Evolutionary conservation across 2,797 vertebrate species (phyloP).

Genomic region (Lacerta agilis): DNA sequence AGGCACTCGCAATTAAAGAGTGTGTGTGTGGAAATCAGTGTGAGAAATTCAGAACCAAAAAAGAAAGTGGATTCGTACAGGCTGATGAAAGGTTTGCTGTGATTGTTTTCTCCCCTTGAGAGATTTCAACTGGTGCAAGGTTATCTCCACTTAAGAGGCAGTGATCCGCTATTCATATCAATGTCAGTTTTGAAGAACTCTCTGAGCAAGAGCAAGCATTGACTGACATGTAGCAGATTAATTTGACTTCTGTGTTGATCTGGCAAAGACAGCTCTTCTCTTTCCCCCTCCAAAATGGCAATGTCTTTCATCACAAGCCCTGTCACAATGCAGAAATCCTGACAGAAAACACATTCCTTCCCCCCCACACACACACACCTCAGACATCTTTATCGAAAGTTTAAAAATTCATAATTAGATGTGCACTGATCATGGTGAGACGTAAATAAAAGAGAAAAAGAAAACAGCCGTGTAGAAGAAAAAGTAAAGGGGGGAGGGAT

Average conservation of each 20-base stretch:
- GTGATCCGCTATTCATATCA: constrained; percentile 68
- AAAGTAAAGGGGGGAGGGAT: too few species aligned
- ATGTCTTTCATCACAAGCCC: background rate
- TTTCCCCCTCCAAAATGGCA: constrained; percentile 31
- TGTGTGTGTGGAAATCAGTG: background rate
- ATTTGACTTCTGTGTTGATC: constrained; percentile 46
- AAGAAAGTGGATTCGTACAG: background rate
- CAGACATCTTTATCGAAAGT: too few species aligned
- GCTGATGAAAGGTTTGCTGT: constrained; percentile 57
- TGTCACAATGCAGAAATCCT: background rate
- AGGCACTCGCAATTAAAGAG: background rate
- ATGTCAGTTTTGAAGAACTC: constrained; percentile 56
- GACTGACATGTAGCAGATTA: constrained; percentile 58
- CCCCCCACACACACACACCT: too few species aligned
- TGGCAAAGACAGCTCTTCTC: constrained; percentile 28
- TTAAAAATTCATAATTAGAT: too few species aligned
- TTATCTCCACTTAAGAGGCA: constrained; percentile 69
- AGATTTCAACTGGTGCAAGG: constrained; percentile 61
- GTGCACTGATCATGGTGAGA: too few species aligned
- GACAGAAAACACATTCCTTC: background rate
- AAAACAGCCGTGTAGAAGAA: too few species aligned
- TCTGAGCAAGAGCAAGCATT: constrained; percentile 70
- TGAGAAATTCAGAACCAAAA: constrained; percentile 34
- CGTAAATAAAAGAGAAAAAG: too few species aligned
- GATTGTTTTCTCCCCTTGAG: constrained; percentile 47